A percentile compares a stretch with the other conserved stretches of the same genome.
phyloP scores from a whole-genome alignment of 2,113 vertebrate species.

The Pseudopodoces humilis region DNA sequence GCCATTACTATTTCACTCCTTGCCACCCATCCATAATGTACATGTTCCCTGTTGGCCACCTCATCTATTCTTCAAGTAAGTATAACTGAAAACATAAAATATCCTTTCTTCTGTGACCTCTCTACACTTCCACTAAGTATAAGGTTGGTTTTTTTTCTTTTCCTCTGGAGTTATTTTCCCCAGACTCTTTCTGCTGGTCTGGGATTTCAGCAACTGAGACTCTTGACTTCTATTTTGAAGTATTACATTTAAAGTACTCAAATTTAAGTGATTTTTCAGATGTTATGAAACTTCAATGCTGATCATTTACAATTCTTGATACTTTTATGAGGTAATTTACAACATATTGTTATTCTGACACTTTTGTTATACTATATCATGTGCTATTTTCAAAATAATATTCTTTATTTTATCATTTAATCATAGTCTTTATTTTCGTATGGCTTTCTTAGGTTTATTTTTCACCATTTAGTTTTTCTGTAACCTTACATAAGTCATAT shows the following conservation, averaged over 20 bases:
- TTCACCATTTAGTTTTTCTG: background rate
- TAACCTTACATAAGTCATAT: background rate
- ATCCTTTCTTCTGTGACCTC: background rate
- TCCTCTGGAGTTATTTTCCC: background rate
- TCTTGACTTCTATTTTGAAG: background rate
- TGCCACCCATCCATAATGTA: background rate
- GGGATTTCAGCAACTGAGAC: background rate
- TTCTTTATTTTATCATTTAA: too few species aligned
- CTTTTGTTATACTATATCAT: background rate
- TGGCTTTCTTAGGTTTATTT: background rate
- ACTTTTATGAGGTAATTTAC: background rate
- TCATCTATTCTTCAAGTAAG: background rate
- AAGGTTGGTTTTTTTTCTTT: background rate
- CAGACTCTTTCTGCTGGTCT: background rate
- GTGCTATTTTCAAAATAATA: background rate
- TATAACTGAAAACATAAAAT: background rate
- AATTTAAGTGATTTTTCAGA: background rate
- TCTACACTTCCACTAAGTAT: background rate
- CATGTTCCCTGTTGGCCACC: background rate
- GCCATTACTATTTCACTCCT: background rate
- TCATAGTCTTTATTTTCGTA: background rate
- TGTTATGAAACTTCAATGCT: fast-evolving
- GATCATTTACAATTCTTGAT: background rate
- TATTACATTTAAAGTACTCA: background rate
- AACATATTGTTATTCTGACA: background rate